Percentiles rank a stretch among this genome's conserved stretches.
Conservation (phyloP, 23 tunicate genomes). For the Pegea sp. region DNA sequence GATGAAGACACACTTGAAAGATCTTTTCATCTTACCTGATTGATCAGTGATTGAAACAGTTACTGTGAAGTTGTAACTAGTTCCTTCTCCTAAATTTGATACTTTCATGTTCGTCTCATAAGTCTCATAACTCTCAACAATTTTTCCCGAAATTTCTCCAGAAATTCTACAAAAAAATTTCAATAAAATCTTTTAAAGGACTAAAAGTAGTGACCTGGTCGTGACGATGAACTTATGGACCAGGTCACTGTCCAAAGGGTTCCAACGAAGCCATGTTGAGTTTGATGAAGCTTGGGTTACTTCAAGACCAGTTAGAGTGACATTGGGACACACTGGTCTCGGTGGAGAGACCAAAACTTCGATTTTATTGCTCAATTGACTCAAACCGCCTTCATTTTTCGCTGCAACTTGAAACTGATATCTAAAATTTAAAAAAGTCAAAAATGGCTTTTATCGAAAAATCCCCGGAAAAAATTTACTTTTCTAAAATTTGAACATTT, state of each 20-base stretch:
- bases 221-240: neutral
- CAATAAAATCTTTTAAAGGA: neutral
- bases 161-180: neutral
- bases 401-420: constrained; percentile 67
- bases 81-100: constrained; percentile 9
- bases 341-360: constrained; percentile 14
- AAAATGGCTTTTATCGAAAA: neutral
- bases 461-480: constrained; percentile 12
- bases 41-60: neutral
- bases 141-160: neutral
- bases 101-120: neutral
- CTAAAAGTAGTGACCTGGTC: neutral
- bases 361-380: constrained; percentile 29
- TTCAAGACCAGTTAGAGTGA: constrained; percentile 17
- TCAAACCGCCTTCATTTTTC: constrained; percentile 37
- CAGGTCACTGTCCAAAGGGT: neutral
- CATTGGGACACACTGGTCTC: constrained; percentile 2
- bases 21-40: no score
- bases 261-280: constrained; percentile 59
- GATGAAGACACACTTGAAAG: no score
- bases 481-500: constrained; percentile 14
- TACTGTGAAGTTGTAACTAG: constrained; percentile 47
- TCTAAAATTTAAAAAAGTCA: constrained; percentile 5
- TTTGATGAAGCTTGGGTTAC: constrained; percentile 28
- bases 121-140: constrained; percentile 5